These are phyloP conservation scores for Chaetophractus vellerosus DNA, from an alignment of 2,797 vertebrate genomes.

Conservation along the genomic window DNA sequence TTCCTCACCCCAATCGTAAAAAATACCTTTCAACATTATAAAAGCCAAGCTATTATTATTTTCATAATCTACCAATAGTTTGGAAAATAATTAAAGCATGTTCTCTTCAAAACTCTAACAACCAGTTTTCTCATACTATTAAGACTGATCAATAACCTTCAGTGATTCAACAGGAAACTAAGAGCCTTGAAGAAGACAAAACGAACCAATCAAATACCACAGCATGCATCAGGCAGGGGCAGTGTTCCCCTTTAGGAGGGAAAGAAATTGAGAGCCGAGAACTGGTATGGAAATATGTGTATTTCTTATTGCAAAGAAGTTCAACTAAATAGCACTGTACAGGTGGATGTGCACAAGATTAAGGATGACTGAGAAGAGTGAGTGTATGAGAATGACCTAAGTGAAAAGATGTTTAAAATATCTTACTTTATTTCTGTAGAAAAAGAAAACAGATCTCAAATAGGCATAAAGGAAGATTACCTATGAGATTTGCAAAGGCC, in stretches of 20 bases:
- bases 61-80: background rate
- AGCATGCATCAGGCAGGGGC: background rate
- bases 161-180: conserved; percentile 2
- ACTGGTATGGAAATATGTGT: background rate
- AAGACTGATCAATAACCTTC: background rate
- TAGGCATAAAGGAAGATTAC: conserved; percentile 17
- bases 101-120: background rate
- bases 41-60: no score
- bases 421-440: conserved; percentile 16
- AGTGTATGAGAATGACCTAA: background rate
- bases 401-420: conserved; percentile 38
- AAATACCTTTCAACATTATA: conserved; percentile 3
- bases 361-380: background rate
- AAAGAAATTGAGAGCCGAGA: background rate
- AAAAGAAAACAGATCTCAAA: conserved; percentile 52
- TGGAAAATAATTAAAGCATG: background rate
- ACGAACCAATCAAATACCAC: background rate
- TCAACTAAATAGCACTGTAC: background rate
- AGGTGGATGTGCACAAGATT: background rate
- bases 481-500: background rate
- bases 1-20: background rate
- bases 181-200: conserved; percentile 1
- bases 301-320: background rate
- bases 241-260: background rate
- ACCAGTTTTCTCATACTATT: background rate